A percentile compares a stretch with the other conserved stretches of the same genome.
Evolutionary conservation across 2,797 vertebrate genomes (phyloP).

Genomic region (Acipenser ruthenus): DNA sequence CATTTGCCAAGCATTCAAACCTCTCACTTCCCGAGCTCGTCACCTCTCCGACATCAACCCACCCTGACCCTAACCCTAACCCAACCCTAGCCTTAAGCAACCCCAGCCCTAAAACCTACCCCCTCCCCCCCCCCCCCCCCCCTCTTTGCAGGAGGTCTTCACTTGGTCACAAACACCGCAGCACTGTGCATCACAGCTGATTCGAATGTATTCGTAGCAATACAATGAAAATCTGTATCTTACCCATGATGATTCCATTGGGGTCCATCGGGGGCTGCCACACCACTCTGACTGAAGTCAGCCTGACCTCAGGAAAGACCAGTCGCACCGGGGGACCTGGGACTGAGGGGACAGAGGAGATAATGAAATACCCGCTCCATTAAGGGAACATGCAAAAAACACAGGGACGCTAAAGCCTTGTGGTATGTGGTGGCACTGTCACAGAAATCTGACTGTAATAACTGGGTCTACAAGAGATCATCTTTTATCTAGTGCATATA

Average conservation of each 20-base stretch:
- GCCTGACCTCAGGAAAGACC: slow-evolving; percentile 87
- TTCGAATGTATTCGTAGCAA: background rate
- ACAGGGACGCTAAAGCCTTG: too few relatives aligned
- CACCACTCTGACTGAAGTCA: slow-evolving; percentile 76
- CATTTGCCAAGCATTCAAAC: too few relatives aligned
- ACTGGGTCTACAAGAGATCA: too few relatives aligned
- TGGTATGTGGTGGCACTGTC: too few relatives aligned
- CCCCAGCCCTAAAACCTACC: background rate
- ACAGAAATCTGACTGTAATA: too few relatives aligned
- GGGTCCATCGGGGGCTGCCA: slow-evolving; percentile 87
- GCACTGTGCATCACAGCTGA: slow-evolving; percentile 8
- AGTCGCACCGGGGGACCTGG: slow-evolving; percentile 80
- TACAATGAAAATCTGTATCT: slow-evolving; percentile 22
- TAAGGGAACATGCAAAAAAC: too few relatives aligned
- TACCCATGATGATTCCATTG: slow-evolving; percentile 88
- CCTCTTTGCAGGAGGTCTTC: background rate
- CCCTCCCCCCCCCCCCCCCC: background rate
- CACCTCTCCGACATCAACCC: too few relatives aligned
- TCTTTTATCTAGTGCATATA: too few relatives aligned
- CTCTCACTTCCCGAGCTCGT: too few relatives aligned
- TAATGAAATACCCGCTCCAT: too few relatives aligned
- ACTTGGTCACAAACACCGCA: background rate
- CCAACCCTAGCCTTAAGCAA: too few relatives aligned
- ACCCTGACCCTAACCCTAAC: too few relatives aligned
- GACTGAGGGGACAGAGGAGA: slow-evolving; percentile 46